A percentile compares a stretch with the other conserved stretches of the same genome.
Conservation (phyloP, 2,888 invertebrate species). For the Bellardia pandia region DNA sequence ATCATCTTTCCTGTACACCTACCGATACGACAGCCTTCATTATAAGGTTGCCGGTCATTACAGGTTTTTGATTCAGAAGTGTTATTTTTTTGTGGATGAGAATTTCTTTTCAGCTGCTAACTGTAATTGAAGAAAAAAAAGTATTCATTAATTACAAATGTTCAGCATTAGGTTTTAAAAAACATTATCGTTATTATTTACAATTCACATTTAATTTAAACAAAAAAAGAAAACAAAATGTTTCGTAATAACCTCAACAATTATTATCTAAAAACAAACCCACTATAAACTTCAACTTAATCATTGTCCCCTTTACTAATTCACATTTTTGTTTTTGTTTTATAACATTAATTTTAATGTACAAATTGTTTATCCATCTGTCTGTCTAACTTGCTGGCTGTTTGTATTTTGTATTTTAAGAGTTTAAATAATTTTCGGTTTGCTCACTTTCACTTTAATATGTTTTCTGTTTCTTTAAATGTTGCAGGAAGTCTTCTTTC, state of each 20-base stretch:
- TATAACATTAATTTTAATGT: constrained; percentile 16
- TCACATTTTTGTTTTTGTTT: constrained; percentile 36
- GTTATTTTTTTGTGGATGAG: not conserved
- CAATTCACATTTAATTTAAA: constrained; percentile 9
- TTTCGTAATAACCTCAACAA: constrained; percentile 25
- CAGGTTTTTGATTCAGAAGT: constrained; percentile 8
- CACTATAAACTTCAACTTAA: constrained; percentile 69
- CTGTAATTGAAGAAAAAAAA: constrained; percentile 24
- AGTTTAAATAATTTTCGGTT: constrained; percentile 17
- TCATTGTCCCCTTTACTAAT: constrained; percentile 35
- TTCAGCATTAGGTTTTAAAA: constrained; percentile 6
- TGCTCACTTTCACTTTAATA: constrained; percentile 63
- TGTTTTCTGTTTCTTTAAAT: constrained; percentile 32
- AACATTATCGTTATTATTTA: not conserved
- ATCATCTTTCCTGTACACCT: constrained; percentile 80
- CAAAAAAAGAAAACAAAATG: not conserved
- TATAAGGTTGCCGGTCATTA: constrained; percentile 58
- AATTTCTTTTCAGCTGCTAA: not conserved
- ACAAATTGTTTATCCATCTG: constrained; percentile 27
- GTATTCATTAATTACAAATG: not conserved
- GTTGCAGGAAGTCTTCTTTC: constrained; percentile 62
- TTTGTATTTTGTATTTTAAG: constrained; percentile 9
- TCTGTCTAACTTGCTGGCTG: not conserved
- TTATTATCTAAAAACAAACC: constrained; percentile 29
- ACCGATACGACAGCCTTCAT: constrained; percentile 42